Evolutionary conservation across 2,797 vertebrate genomes (phyloP).

Genomic region (Cyprinodon diabolis): DNA sequence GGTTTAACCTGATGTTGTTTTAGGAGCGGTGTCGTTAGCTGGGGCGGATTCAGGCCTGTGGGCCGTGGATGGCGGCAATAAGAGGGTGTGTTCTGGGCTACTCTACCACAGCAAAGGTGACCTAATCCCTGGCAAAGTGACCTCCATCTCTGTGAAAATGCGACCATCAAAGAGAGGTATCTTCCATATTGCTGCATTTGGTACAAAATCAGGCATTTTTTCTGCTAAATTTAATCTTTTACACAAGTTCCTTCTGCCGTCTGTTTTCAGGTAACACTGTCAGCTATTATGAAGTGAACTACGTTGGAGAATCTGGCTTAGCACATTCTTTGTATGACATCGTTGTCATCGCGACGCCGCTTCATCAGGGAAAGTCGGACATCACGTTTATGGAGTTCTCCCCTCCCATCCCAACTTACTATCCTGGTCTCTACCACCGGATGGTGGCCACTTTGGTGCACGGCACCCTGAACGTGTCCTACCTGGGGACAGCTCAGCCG

Average conservation of each 20-base stretch:
- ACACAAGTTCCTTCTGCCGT: background rate
- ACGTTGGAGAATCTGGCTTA: constrained; percentile 78
- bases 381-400: constrained; percentile 88
- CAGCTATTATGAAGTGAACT: constrained; percentile 85
- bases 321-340: constrained; percentile 87
- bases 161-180: constrained; percentile 81
- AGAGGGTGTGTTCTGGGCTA: constrained; percentile 86
- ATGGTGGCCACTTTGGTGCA: constrained; percentile 87
- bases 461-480: constrained; percentile 86
- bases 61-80: constrained; percentile 93
- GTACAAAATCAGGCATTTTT: background rate
- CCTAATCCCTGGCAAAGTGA: constrained; percentile 84
- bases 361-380: constrained; percentile 83
- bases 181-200: background rate
- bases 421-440: constrained; percentile 82
- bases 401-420: constrained; percentile 81
- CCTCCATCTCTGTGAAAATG: constrained; percentile 81
- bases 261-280: constrained; percentile 69
- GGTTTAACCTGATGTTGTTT: constrained; percentile 3
- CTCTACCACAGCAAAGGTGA: constrained; percentile 88
- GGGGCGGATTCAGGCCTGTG: constrained; percentile 85
- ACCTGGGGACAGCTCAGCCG: constrained; percentile 74
- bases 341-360: constrained; percentile 86
- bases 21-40: constrained; percentile 87
- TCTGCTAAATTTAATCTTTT: background rate